Percentiles rank a stretch among this genome's conserved stretches.
Evolutionary conservation across 2,888 invertebrate species (phyloP).

Genomic region (Ormia ochracea): DNA sequence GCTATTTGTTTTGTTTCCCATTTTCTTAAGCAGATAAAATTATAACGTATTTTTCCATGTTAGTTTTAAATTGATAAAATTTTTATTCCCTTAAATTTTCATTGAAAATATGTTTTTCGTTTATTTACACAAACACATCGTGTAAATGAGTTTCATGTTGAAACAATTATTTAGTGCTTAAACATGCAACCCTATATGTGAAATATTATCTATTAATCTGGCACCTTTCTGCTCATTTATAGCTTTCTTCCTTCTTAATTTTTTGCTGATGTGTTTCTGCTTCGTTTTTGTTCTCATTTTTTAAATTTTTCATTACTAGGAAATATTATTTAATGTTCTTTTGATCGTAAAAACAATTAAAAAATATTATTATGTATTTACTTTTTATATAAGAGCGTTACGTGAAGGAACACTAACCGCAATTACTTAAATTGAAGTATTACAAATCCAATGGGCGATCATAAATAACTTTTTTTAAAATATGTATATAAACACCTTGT

Average conservation of each 20-base stretch:
- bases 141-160: not conserved
- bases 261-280: constrained; percentile 63
- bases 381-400: constrained; percentile 5
- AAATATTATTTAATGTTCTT: constrained; percentile 45
- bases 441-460: constrained; percentile 3
- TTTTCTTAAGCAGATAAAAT: too few species aligned
- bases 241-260: constrained; percentile 39
- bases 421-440: not conserved
- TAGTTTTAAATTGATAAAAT: too few species aligned
- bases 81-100: too few species aligned
- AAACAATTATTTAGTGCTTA: not conserved
- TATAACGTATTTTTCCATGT: too few species aligned
- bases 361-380: not conserved
- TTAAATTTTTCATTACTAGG: constrained; percentile 42
- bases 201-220: not conserved
- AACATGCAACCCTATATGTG: not conserved
- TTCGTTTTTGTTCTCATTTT: constrained; percentile 59
- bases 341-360: not conserved
- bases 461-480: not conserved
- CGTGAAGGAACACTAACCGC: not conserved
- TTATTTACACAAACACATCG: not conserved
- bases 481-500: not conserved
- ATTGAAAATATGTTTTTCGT: too few species aligned
- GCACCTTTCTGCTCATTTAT: not conserved
- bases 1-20: too few species aligned